Base-by-base conservation (phyloP, 37 sponge, comb jelly and placozoan species). In the Ephydatia muelleri region DNA sequence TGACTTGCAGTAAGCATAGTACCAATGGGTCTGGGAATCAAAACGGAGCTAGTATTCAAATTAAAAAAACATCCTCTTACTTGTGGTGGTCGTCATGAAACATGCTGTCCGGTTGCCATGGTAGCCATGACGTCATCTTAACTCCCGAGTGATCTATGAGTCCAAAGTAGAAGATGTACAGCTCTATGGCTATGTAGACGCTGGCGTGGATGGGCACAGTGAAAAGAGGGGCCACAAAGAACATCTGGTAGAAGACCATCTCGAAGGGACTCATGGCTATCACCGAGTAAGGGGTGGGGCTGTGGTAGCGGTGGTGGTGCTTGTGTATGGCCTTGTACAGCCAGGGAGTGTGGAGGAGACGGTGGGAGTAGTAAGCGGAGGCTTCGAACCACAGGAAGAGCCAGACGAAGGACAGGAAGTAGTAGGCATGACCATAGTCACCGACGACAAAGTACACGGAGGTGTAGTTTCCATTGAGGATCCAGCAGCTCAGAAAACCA, bases 21-120 rank as follows among this genome's bases (percentile, higher is more conserved):
- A n/a, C n/a, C n/a, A n/a, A n/a, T n/a, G 30, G 28, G 30, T 4
- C 5, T 4, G 28, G 70, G 30, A 11, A 11, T 4, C 9, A 6
- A 6, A 9, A 5, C 5, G 28, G 30, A 69, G 6, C 9, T 4
- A 8, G 47, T 11, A 43, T 11, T 11, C 6, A 43, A 8, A 8
- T 11, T 8, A 25, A 33, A 34, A 6, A 38, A 14, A 21, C 6
- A 23, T 27, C 8, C 16, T 33, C 88, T 48, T 43, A 88, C 88
- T 47, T 81, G 88, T 88, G 88, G 33, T 88, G 88, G 77, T 88
- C 67, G 36, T 88, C 88, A 68, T 88, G 88, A 25, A 83, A 88
- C 71, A 88, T 80, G 25, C 75, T 83, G 49, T 80, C 68, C 4
- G 80, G 88, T 73, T 88, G 88, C 88, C 88, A 88, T 73, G 88